Conservation (phyloP, 1,140 invertebrate species). For the Cydia splendana region DNA sequence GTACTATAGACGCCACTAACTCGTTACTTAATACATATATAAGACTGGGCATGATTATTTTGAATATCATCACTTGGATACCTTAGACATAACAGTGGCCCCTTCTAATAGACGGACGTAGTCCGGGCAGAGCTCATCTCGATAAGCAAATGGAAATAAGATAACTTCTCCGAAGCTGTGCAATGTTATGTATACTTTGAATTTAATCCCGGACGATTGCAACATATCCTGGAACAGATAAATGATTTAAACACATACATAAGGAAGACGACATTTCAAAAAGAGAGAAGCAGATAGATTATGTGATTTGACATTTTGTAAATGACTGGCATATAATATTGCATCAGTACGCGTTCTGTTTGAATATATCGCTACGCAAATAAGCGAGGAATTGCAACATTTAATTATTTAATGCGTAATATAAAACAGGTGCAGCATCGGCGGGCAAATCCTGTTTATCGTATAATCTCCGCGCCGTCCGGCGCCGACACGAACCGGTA, state of each 20-base stretch:
- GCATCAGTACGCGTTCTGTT: background rate
- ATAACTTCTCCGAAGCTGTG: conserved; percentile 87
- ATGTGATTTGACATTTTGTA: too few relatives aligned
- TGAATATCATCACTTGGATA: conserved; percentile 31
- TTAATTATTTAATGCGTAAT: conserved; percentile 60
- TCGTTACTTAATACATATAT: too few relatives aligned
- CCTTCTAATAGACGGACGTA: conserved; percentile 66
- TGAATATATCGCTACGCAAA: conserved; percentile 20
- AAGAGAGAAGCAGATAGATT: too few relatives aligned
- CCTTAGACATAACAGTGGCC: conserved; percentile 69
- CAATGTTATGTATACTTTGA: conserved; percentile 83
- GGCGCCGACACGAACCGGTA: conserved; percentile 67
- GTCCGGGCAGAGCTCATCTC: conserved; percentile 60
- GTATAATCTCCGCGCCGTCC: conserved; percentile 66
- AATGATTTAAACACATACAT: background rate
- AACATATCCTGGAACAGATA: conserved; percentile 59
- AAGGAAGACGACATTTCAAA: too few relatives aligned
- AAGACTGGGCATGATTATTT: too few relatives aligned
- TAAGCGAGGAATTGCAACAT: conserved; percentile 34
- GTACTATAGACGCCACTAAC: too few relatives aligned
- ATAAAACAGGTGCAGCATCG: conserved; percentile 64
- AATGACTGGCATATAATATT: too few relatives aligned
- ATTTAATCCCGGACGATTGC: conserved; percentile 50
- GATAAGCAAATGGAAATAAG: conserved; percentile 86
- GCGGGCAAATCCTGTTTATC: conserved; percentile 72